Base-by-base conservation (phyloP, 1,140 invertebrate species). In the Drosophila obscura region DNA sequence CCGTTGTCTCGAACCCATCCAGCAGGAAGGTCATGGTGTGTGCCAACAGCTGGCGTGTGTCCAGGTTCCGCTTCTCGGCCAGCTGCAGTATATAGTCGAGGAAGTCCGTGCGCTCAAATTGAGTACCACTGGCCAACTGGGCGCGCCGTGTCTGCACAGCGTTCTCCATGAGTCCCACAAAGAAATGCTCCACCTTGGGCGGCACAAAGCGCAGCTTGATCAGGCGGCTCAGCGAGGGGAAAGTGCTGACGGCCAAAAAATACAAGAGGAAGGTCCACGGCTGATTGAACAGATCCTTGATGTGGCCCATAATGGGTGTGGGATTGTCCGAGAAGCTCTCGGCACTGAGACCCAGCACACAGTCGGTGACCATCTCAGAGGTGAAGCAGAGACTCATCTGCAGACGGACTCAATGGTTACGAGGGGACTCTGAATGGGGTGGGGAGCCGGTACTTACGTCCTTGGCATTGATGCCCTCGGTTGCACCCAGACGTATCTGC, bases 301-400 rank as follows among this genome's bases (percentile, higher is more conserved):
- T 77, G 45, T 45, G 58, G 49, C 7, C 67, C 65, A 82, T 66
- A 19, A 83, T 78, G 1, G 81, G 92, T 5, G 83, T 72, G 5
- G 71, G 77, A 0, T 73, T 85, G 0, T 79, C 73, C 6, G 63
- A 16, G 58, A 90, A 93, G 84, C 85, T 89, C 41, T 90, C 78
- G 0, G 91, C 92, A 5, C 92, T 81, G 2, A 94, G 64, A 0
- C 93, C 93, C 58, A 94, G 89, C 0, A 92, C 93, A 7, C 92
- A 92, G 58, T 91, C 92, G 0, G 93, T 92, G 2, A 94, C 92
- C 13, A 93, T 91, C 59, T 94, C 93, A 0, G 92, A 87, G 0
- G 93, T 93, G 49, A 90, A 94, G 52, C 91, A 85, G 1, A 87
- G 61, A 39, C 90, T 91, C 26, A 92, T 55, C 90, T 91, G 35